Base-by-base conservation (phyloP, 2,113 vertebrate species). In the Scomber scombrus region DNA sequence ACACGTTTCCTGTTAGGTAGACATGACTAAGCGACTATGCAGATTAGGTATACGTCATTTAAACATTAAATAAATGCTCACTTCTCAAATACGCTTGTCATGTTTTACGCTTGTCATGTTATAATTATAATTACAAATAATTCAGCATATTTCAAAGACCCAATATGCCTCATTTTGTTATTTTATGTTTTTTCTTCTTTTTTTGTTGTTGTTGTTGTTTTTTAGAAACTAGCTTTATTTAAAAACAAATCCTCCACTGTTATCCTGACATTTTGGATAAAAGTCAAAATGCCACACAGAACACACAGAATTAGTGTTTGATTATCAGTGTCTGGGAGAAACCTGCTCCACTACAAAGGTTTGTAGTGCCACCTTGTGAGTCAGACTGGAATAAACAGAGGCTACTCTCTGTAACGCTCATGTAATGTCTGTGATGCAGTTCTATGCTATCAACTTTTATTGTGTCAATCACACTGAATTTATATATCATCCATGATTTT, bases 321-420 rank as follows among this genome's bases (percentile, higher is more conserved):
- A 63, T 60, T 19, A 19, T 3, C 19, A 47, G 18, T 19, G 51
- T 72, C 49, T 75, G 3, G 18, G 4, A 54, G 46, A 66, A 74
- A 72, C 19, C 4, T 16, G 31, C 21, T 63, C n/a, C n/a, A 47
- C 21, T 40, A 14, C n/a, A 75, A 81, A 80, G 67, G n/a, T 29
- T n/a, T 14, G 83, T 70, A 90, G 80, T 40, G 81, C 90, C 91
- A 84, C 81, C 88, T 83, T 81, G 87, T 90, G 90, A 31, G 21
- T 73, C 2, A 76, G 11, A 58, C n/a, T 72, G 78, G 70, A 74
- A 82, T 31, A 56, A 62, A 40, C 43, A 56, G 5, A 69, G 14
- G 13, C 5, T n/a, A 2, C 10, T 21, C 3, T 3, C 34, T 40
- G 6, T 40, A 40, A 9, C 9, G 34, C 4, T 16, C 4, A 14